Evolutionary conservation across 2,888 invertebrate genomes (phyloP).

Genomic region (Spilarctia lutea): DNA sequence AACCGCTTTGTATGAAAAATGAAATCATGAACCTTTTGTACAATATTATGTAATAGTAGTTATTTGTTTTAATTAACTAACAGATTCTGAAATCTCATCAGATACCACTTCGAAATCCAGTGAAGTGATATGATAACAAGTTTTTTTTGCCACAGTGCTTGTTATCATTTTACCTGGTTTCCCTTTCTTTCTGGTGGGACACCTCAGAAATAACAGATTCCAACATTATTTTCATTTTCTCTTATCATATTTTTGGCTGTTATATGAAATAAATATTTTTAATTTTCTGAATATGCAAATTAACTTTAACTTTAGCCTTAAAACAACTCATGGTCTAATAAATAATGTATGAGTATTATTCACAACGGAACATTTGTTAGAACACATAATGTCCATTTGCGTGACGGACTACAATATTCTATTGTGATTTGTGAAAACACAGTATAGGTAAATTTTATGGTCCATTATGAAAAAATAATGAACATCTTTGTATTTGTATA

Average conservation of each 20-base stretch:
- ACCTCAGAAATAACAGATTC: too few relatives aligned
- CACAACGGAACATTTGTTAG: conserved; percentile 12
- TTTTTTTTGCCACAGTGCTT: too few relatives aligned
- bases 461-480: neutral
- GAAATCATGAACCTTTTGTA: neutral
- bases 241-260: neutral
- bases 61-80: too few relatives aligned
- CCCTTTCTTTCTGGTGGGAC: too few relatives aligned
- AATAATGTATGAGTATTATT: conserved; percentile 20
- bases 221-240: too few relatives aligned
- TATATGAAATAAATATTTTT: neutral
- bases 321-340: conserved; percentile 9
- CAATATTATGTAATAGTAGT: too few relatives aligned
- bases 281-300: conserved; percentile 13
- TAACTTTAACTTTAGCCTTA: neutral
- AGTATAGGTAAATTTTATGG: conserved; percentile 7
- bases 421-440: conserved; percentile 16
- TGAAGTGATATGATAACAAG: neutral
- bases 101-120: neutral
- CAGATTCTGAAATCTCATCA: neutral
- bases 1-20: neutral
- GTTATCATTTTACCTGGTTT: too few relatives aligned
- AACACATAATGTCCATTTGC: conserved; percentile 20
- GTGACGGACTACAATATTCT: conserved; percentile 16
- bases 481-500: neutral